phyloP scores from a whole-genome alignment of 2,113 vertebrate species.

The Nothoprocta perdicaria region DNA sequence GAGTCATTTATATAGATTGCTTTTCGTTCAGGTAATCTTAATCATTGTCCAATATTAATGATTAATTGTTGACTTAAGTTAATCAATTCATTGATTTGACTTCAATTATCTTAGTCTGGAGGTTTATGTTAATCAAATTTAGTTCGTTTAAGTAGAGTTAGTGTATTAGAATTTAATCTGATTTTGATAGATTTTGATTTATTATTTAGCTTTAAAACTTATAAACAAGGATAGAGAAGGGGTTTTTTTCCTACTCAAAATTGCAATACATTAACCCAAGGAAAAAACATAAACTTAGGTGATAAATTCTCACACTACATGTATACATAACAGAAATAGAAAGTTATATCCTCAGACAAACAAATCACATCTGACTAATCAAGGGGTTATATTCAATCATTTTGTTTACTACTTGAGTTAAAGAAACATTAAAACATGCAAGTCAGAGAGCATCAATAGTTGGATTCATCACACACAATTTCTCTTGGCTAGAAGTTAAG shows the following conservation, averaged over 20 bases:
- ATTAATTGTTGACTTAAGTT: neutral
- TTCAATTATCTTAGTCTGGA: neutral
- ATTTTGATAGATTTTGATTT: neutral
- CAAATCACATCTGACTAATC: neutral
- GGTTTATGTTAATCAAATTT: neutral
- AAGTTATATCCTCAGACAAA: neutral
- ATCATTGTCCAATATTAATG: neutral
- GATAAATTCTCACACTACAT: neutral
- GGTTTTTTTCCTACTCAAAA: neutral
- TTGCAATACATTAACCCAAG: neutral
- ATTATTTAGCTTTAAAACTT: neutral
- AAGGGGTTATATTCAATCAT: neutral
- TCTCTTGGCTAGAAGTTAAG: neutral
- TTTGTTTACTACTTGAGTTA: neutral
- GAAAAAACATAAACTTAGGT: neutral
- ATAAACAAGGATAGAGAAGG: fast-evolving
- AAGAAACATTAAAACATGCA: neutral
- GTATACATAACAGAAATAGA: neutral
- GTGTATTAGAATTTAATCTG: neutral
- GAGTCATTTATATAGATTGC: neutral
- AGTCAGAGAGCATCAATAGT: neutral
- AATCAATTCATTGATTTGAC: neutral
- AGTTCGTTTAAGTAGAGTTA: neutral
- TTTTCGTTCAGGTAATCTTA: neutral
- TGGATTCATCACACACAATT: neutral